Conservation (phyloP, 2,888 invertebrate genomes). For the Erannis defoliaria region DNA sequence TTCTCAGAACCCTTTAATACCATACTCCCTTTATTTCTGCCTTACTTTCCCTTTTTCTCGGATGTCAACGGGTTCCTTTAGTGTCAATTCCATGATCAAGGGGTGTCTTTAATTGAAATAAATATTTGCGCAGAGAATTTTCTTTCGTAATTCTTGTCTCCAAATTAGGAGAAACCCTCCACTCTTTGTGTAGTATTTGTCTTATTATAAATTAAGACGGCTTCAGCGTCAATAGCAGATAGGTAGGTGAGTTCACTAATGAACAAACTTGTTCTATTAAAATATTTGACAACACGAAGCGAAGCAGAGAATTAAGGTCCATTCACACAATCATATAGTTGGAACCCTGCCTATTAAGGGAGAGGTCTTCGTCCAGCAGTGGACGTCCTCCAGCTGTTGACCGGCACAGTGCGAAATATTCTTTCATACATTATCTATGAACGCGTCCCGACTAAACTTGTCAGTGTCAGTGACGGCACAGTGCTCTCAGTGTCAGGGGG, state of each 20-base stretch:
- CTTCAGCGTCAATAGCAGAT: constrained; percentile 39
- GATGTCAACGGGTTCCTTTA: constrained; percentile 76
- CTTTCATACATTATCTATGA: too few relatives aligned
- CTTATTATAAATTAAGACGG: constrained; percentile 43
- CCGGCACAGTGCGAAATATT: too few relatives aligned
- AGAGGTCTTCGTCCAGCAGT: too few relatives aligned
- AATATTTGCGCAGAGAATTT: constrained; percentile 79
- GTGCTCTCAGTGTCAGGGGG: too few relatives aligned
- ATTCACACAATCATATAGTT: too few relatives aligned
- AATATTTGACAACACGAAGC: not conserved
- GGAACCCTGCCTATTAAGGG: too few relatives aligned
- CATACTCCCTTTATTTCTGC: constrained; percentile 59
- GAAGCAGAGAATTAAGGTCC: not conserved
- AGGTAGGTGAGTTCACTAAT: constrained; percentile 14
- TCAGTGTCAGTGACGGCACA: too few relatives aligned
- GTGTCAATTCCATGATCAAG: constrained; percentile 72
- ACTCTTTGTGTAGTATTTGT: constrained; percentile 40
- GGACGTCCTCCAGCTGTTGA: too few relatives aligned
- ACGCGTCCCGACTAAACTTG: too few relatives aligned
- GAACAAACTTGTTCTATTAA: not conserved
- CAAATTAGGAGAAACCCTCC: constrained; percentile 58
- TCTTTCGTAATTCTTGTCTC: constrained; percentile 59
- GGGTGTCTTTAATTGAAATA: constrained; percentile 77
- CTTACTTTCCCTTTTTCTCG: constrained; percentile 55
- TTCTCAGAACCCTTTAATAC: constrained; percentile 66